Base-by-base conservation (phyloP, 2,888 invertebrate species). In the Eristalis arbustorum region DNA sequence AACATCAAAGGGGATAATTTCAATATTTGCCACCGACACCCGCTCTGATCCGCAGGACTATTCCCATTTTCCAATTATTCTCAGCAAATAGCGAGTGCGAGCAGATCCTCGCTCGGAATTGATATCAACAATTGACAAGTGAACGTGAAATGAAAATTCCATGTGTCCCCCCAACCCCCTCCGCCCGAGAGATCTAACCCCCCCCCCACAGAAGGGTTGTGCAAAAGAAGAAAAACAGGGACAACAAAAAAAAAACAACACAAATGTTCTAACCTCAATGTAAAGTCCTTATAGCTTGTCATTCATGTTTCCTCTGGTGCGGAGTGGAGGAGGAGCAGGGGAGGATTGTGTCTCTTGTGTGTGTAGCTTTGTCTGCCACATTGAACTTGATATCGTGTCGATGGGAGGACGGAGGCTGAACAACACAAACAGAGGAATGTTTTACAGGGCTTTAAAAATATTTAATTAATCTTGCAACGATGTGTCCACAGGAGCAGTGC, bases 391-490 rank as follows among this genome's bases (percentile, higher is more conserved):
- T 62, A 62, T 14, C 25, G 31, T 25, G 25, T 22, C 8, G 28
- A 14, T 28, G 62, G 28, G 18, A 11, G 13, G 22, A 3, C 25
- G 3, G 25, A n/a, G 62, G 31, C 62, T 61, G 61, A 18, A 49
- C n/a, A 49, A 49, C 14, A 40, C 49, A 49, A 49, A 49, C 49
- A 49, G 49, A 49, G 62, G 62, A 31, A 28, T 62, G 62, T 62
- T 62, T 62, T 62, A 49, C 31, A 62, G n/a, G 62, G 3, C 62
- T 62, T 62, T 62, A 62, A 49, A 62, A 62, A 62, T 62, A 62
- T 62, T 62, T 62, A 62, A 62, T 62, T 62, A 62, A 62, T 62
- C 62, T 31, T 62, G 28, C 31, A 14, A 25, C 25, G 62, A 62
- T 25, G 23, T 62, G 62, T 62, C 62, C 62, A 31, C 31, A 28